Conservation (phyloP, 2,113 vertebrate species). For the Myanophis thanlyinensis region DNA sequence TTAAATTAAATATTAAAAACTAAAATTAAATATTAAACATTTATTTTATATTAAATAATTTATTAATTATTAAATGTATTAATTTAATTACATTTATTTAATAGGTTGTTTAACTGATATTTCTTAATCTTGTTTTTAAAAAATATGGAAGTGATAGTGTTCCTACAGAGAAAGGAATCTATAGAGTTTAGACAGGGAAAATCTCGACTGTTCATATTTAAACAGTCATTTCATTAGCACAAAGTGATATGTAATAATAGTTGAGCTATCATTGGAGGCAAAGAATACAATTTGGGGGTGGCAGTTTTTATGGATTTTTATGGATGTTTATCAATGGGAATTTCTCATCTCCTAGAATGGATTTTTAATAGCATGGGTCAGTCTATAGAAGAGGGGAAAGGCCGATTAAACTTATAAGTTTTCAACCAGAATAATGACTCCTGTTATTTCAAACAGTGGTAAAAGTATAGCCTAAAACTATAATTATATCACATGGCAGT, state of each 20-base stretch:
- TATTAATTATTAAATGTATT: no score
- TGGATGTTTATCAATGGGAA: not conserved
- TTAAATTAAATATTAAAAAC: no score
- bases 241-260: not conserved
- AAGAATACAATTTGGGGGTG: not conserved
- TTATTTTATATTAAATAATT: no score
- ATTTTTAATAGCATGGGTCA: no score
- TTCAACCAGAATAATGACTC: no score
- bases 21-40: no score
- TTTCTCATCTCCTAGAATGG: not conserved
- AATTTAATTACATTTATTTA: no score
- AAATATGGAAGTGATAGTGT: not conserved
- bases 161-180: not conserved
- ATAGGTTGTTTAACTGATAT: not conserved
- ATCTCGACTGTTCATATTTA: not conserved
- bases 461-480: no score
- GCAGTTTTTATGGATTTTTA: not conserved
- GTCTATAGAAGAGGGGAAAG: no score
- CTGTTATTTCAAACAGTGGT: no score
- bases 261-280: not conserved
- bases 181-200: not conserved
- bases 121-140: not conserved
- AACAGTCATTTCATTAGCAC: not conserved
- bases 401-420: no score
- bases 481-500: no score